These are phyloP conservation scores for Tokudaia tokunoshimensis DNA, from an alignment of 2,797 vertebrate species.

Conservation along the genomic window DNA sequence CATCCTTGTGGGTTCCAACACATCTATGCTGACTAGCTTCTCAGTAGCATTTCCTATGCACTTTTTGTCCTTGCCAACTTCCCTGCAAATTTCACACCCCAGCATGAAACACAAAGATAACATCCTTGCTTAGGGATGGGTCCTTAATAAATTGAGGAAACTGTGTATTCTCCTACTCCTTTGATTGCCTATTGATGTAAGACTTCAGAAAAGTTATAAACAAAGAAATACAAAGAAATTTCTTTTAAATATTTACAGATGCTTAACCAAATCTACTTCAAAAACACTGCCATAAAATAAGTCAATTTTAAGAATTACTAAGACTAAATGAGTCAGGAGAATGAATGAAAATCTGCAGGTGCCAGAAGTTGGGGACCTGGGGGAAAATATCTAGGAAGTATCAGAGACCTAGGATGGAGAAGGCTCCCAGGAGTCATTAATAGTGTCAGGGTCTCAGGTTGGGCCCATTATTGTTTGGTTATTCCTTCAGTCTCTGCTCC, in stretches of 20 bases:
- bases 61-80: constrained; percentile 5
- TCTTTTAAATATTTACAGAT: not conserved
- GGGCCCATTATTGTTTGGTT: no score
- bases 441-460: no score
- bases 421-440: no score
- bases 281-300: constrained; percentile 7
- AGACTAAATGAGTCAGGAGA: not conserved
- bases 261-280: constrained; percentile 3
- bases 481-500: no score
- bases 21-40: not conserved
- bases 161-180: not conserved
- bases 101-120: constrained; percentile 4
- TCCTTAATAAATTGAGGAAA: not conserved
- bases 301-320: constrained; percentile 28
- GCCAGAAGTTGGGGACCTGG: no score
- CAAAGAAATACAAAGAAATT: not conserved
- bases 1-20: not conserved
- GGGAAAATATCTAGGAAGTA: not conserved
- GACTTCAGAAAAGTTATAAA: not conserved
- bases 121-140: not conserved
- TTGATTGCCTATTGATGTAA: not conserved
- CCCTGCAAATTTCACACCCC: constrained; percentile 18
- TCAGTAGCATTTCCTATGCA: constrained; percentile 3
- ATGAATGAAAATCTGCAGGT: no score
- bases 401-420: not conserved